Conservation (phyloP, 2,797 vertebrate species). For the Danio aesculapii region DNA sequence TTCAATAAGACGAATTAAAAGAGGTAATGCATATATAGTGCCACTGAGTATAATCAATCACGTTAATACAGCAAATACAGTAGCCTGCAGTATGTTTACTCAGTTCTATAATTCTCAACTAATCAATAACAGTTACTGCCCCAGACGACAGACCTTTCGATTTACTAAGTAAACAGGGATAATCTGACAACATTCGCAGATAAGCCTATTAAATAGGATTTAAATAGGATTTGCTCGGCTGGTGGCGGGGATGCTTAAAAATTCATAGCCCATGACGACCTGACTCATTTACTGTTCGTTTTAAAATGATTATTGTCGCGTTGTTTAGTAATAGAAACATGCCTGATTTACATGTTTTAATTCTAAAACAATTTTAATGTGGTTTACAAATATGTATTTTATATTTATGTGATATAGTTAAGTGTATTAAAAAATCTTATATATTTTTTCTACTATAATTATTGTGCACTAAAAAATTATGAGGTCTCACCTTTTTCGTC, state of each 20-base stretch:
- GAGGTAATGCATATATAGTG: neutral
- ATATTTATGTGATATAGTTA: neutral
- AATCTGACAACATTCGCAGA: constrained; percentile 27
- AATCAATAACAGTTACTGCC: constrained; percentile 20
- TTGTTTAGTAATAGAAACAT: neutral
- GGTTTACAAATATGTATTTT: neutral
- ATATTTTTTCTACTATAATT: no score
- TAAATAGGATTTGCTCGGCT: constrained; percentile 65
- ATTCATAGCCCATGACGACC: neutral
- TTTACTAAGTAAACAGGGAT: constrained; percentile 28
- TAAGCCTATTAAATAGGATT: constrained; percentile 39
- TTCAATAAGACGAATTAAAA: constrained; percentile 5
- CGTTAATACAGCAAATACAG: constrained; percentile 3
- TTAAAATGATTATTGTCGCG: neutral
- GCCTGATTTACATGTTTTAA: neutral
- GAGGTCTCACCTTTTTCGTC: constrained; percentile 92
- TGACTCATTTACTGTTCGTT: neutral
- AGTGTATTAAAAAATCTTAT: neutral
- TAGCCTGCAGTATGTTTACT: neutral
- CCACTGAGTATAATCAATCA: neutral
- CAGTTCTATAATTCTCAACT: constrained; percentile 2
- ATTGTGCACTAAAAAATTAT: neutral
- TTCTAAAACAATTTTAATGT: neutral
- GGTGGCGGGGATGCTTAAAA: constrained; percentile 56
- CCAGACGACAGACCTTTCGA: constrained; percentile 28